Percentiles rank a stretch among this genome's conserved stretches.
Evolutionary conservation across 2,113 vertebrate species (phyloP).

Genomic region (Garra rufa): DNA sequence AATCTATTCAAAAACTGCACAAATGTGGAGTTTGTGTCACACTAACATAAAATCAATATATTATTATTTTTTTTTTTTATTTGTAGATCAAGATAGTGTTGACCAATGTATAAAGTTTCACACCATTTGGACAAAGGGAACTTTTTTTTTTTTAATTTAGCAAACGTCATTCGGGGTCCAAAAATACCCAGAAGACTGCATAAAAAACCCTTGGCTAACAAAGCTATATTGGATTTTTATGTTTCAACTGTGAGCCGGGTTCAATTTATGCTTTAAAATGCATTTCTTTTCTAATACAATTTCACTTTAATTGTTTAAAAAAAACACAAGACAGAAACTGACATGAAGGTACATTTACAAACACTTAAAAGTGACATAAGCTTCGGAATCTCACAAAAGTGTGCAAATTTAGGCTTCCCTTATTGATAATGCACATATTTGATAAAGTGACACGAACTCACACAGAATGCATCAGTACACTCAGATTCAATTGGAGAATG

Average conservation of each 20-base stretch:
- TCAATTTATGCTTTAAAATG: neutral
- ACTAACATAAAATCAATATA: too few relatives aligned
- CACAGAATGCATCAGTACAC: neutral
- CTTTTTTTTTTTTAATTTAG: too few relatives aligned
- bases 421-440: constrained; percentile 5
- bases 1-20: too few relatives aligned
- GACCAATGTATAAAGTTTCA: too few relatives aligned
- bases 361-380: constrained; percentile 10
- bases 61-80: too few relatives aligned
- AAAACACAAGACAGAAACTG: neutral
- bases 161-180: too few relatives aligned
- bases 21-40: too few relatives aligned
- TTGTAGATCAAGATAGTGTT: too few relatives aligned
- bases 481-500: neutral
- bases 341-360: constrained; percentile 30
- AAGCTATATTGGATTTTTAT: neutral
- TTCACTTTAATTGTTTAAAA: neutral
- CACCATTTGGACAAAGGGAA: too few relatives aligned
- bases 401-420: constrained; percentile 34
- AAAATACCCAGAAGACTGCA: too few relatives aligned
- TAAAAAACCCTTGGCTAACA: neutral
- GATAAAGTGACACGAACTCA: neutral
- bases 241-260: neutral
- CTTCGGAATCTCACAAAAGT: neutral
- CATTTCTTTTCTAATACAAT: neutral